These are phyloP conservation scores for Ischnus inquisitorius DNA, from an alignment of 2,888 invertebrate genomes.

Conservation along the genomic window DNA sequence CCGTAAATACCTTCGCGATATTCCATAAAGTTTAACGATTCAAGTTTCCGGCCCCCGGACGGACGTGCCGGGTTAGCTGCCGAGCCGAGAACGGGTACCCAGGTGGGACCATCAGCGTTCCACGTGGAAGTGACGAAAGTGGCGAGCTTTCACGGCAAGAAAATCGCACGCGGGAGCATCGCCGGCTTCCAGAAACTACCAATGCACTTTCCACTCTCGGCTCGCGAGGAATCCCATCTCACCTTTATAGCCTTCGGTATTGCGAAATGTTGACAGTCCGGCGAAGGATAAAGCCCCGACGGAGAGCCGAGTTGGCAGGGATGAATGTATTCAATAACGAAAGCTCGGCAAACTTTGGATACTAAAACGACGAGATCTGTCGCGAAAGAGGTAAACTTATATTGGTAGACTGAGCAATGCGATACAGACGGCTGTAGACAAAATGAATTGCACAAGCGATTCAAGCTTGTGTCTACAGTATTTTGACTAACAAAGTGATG, in stretches of 20 bases:
- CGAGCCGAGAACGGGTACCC: slow-evolving; percentile 32
- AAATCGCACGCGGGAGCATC: slow-evolving; percentile 39
- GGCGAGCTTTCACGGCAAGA: slow-evolving; percentile 55
- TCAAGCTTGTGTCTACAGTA: background rate
- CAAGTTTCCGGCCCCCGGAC: slow-evolving; percentile 68
- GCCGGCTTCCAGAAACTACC: background rate
- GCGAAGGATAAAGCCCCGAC: slow-evolving; percentile 4
- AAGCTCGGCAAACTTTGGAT: slow-evolving; percentile 11
- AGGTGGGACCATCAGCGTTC: slow-evolving; percentile 15
- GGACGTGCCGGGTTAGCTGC: slow-evolving; percentile 29
- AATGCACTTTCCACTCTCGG: background rate
- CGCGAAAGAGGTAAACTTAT: background rate
- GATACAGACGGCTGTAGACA: background rate
- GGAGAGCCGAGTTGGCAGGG: background rate
- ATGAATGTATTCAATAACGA: background rate
- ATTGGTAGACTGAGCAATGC: background rate
- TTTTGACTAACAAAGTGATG: too few relatives aligned
- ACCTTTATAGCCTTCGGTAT: slow-evolving; percentile 46
- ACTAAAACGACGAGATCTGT: background rate
- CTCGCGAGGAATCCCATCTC: slow-evolving; percentile 33
- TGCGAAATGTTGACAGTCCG: slow-evolving; percentile 34
- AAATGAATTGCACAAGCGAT: background rate
- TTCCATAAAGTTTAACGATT: slow-evolving; percentile 78
- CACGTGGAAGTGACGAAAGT: slow-evolving; percentile 73
- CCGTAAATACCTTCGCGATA: slow-evolving; percentile 76